These are phyloP conservation scores for Anticlea derivata DNA, from an alignment of 2,888 invertebrate species.

Conservation along the genomic window DNA sequence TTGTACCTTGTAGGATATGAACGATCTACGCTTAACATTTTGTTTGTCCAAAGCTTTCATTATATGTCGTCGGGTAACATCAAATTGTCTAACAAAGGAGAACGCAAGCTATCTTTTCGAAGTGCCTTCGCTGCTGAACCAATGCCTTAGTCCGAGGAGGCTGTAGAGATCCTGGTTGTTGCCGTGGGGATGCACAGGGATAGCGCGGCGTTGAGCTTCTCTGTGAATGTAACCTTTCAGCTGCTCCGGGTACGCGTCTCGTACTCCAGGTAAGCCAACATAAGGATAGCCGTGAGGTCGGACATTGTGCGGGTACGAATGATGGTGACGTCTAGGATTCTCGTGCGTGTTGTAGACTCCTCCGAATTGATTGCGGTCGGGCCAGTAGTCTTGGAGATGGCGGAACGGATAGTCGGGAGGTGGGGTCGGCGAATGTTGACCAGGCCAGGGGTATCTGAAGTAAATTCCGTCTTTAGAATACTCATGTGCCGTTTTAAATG, in stretches of 20 bases:
- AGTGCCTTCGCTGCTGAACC: slow-evolving; percentile 76
- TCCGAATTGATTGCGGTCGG: slow-evolving; percentile 63
- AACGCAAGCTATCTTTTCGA: slow-evolving; percentile 75
- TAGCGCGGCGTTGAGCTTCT: slow-evolving; percentile 54
- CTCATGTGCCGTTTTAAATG: slow-evolving; percentile 38
- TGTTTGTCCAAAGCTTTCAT: slow-evolving; percentile 75
- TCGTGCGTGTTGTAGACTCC: slow-evolving; percentile 72
- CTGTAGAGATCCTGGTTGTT: slow-evolving; percentile 74
- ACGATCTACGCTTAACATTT: slow-evolving; percentile 34
- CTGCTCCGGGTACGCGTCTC: slow-evolving; percentile 57
- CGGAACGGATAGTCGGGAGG: slow-evolving; percentile 75
- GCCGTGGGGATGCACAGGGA: slow-evolving; percentile 55
- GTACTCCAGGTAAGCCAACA: slow-evolving; percentile 50
- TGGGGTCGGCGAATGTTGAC: slow-evolving; percentile 63
- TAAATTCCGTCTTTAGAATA: slow-evolving; percentile 57
- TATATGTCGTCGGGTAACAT: slow-evolving; percentile 83
- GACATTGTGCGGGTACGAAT: slow-evolving; percentile 70
- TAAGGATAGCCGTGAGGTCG: slow-evolving; percentile 61
- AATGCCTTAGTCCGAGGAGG: slow-evolving; percentile 75
- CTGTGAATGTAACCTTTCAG: slow-evolving; percentile 61
- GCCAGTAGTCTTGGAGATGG: slow-evolving; percentile 78
- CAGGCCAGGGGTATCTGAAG: slow-evolving; percentile 74
- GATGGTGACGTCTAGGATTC: slow-evolving; percentile 75
- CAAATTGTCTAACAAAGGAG: slow-evolving; percentile 64
- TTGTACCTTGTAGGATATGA: too few relatives aligned